Evolutionary conservation across 2,888 invertebrate species (phyloP).

Genomic region (Nycteola revayana): DNA sequence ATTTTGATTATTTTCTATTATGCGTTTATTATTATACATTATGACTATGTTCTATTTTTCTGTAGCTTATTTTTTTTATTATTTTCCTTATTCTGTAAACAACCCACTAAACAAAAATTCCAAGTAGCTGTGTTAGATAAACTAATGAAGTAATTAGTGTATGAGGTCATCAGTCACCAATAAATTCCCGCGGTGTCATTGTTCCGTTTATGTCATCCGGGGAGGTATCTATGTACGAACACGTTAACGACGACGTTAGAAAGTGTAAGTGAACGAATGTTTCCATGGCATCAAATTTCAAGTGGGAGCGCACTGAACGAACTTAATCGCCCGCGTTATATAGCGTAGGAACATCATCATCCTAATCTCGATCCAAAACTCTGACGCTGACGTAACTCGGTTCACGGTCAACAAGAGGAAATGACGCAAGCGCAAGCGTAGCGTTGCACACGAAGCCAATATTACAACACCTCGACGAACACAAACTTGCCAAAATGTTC

Average conservation of each 20-base stretch:
- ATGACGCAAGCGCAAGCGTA: conserved; percentile 69
- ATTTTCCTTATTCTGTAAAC: conserved; percentile 26
- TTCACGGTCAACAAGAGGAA: conserved; percentile 79
- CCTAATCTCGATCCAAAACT: conserved; percentile 60
- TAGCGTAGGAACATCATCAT: conserved; percentile 66
- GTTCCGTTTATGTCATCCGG: conserved; percentile 29
- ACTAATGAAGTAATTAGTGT: conserved; percentile 42
- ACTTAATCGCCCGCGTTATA: conserved; percentile 49
- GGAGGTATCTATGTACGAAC: conserved; percentile 17
- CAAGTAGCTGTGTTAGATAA: conserved; percentile 14
- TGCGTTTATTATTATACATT: too few relatives aligned
- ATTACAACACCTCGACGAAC: conserved; percentile 53
- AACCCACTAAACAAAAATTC: conserved; percentile 6
- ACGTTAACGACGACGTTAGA: conserved; percentile 10
- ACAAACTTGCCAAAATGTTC: conserved; percentile 59
- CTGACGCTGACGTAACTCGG: conserved; percentile 68
- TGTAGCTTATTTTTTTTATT: too few relatives aligned
- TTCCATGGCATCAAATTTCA: conserved; percentile 23
- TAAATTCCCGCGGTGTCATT: conserved; percentile 37
- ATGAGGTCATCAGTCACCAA: conserved; percentile 47
- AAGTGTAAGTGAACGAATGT: conserved; percentile 4
- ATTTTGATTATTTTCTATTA: too few relatives aligned
- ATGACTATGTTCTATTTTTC: too few relatives aligned
- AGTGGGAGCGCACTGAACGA: conserved; percentile 34
- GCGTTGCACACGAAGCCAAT: conserved; percentile 49